A percentile compares a stretch with the other conserved stretches of the same genome.
phyloP scores from a whole-genome alignment of 2,888 invertebrate genomes.

The Agriopis leucophaearia region DNA sequence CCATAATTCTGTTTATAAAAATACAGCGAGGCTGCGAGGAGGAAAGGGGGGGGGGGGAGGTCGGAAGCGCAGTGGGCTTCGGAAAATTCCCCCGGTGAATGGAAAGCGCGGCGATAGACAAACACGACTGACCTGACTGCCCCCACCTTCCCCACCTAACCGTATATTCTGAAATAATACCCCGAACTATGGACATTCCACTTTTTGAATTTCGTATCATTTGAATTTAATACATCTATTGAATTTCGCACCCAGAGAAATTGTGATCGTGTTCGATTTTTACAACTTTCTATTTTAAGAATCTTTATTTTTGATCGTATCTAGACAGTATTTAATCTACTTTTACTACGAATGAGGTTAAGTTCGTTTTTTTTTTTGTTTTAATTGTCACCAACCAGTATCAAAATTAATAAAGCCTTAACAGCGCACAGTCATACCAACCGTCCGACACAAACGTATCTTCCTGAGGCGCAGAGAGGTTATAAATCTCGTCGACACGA shows the following conservation, averaged over 20 bases:
- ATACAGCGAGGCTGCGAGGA: slow-evolving; percentile 71
- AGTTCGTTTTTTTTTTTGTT: slow-evolving; percentile 43
- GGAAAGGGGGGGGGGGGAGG: slow-evolving; percentile 54
- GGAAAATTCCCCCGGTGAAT: slow-evolving; percentile 85
- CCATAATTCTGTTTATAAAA: slow-evolving; percentile 85
- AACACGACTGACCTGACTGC: slow-evolving; percentile 77
- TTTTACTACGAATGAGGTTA: neutral
- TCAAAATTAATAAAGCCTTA: slow-evolving; percentile 51
- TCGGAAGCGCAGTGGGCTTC: slow-evolving; percentile 80
- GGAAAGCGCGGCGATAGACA: slow-evolving; percentile 85
- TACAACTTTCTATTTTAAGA: neutral
- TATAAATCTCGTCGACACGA: slow-evolving; percentile 85
- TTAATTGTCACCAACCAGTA: slow-evolving; percentile 33
- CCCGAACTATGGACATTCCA: slow-evolving; percentile 63
- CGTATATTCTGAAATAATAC: slow-evolving; percentile 84
- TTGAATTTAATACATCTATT: neutral
- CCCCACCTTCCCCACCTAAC: slow-evolving; percentile 55
- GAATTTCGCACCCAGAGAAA: neutral
- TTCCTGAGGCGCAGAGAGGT: slow-evolving; percentile 78
- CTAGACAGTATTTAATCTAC: neutral
- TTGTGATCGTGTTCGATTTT: neutral
- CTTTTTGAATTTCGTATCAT: slow-evolving; percentile 47
- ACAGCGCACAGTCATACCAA: slow-evolving; percentile 41
- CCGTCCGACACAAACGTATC: slow-evolving; percentile 74
- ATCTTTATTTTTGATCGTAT: neutral